Evolutionary conservation across 2,113 vertebrate genomes (phyloP), one percentile per base, ranked within the genome.

Genomic region (Zapornia atra): DNA sequence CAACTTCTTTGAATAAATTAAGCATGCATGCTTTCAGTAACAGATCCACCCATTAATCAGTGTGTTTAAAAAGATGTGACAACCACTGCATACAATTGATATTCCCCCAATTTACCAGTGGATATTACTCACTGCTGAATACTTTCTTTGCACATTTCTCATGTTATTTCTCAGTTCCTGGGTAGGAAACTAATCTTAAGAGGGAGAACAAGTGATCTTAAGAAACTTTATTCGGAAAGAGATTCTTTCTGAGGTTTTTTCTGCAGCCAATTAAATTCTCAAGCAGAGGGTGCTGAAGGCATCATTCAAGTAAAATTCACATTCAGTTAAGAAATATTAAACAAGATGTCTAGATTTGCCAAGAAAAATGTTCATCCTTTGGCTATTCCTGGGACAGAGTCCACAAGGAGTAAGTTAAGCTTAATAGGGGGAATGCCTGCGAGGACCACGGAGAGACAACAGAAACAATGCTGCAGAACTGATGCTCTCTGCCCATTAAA

Each of bases 1-100:
- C 88, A 92, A 85, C 70, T 94, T 88, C 84, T 95, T 53, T 90
- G 88, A 91, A 92, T 96, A 94, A 91, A 92, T 92, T 87, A 93
- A 91, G 57, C 63, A 94, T 36, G 72, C 82, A 83, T 75, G 48
- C 80, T 92, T 91, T 96, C 88, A 87, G 88, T 92, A 97, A 97
- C 69, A 81, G 91, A 94, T 86, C 94, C 60, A 94, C 82, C 57
- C 59, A 91, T 88, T 96, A 94, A 96, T 92, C 80, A 92, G 79
- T 12, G 21, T 86, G 76, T 94, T 97, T 90, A 91, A 91, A 95
- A 94, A 79, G 72, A 81, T 75, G 88, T 86, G 93, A 94, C 92
- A 96, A 75, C 64, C 63, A 53, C 81, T 72, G 6, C 1, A 1
- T 38, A 89, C 73, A 93, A 75, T n/a, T 19, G 28, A 93, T 86